phyloP scores from a whole-genome alignment of 2,113 vertebrate genomes.

The Rhinolophus ferrumequinum region DNA sequence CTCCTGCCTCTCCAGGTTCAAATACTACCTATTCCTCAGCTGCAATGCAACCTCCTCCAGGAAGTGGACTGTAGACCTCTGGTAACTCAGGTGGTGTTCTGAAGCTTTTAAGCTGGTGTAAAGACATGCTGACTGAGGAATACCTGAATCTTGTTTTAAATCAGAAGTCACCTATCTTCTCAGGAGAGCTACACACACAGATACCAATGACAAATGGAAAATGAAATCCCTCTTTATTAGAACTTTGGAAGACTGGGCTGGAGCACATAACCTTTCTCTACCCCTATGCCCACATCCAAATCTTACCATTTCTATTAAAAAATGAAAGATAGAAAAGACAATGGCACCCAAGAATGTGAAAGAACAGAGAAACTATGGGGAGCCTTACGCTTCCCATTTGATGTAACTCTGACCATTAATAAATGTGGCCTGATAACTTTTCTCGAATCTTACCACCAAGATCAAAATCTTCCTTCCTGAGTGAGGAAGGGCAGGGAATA shows the following conservation, averaged over 20 bases:
- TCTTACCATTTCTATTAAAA: background rate
- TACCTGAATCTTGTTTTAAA: background rate
- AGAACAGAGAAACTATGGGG: background rate
- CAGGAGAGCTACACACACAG: background rate
- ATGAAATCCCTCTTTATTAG: background rate
- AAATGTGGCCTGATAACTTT: background rate
- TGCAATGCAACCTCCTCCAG: background rate
- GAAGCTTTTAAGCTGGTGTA: background rate
- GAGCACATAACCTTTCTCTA: background rate
- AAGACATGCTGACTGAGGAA: background rate
- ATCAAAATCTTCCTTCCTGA: background rate
- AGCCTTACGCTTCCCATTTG: background rate
- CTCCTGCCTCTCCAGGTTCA: background rate
- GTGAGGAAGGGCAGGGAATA: background rate
- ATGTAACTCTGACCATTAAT: background rate
- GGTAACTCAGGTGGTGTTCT: background rate
- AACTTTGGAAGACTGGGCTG: background rate
- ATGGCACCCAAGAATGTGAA: background rate
- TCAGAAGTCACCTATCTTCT: background rate
- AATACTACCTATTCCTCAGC: background rate
- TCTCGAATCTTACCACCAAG: background rate
- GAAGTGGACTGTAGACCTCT: background rate
- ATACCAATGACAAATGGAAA: background rate
- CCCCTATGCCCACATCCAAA: background rate
- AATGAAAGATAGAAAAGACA: background rate